Conservation (phyloP, 2,888 invertebrate species). For the Resseliella maxima region DNA sequence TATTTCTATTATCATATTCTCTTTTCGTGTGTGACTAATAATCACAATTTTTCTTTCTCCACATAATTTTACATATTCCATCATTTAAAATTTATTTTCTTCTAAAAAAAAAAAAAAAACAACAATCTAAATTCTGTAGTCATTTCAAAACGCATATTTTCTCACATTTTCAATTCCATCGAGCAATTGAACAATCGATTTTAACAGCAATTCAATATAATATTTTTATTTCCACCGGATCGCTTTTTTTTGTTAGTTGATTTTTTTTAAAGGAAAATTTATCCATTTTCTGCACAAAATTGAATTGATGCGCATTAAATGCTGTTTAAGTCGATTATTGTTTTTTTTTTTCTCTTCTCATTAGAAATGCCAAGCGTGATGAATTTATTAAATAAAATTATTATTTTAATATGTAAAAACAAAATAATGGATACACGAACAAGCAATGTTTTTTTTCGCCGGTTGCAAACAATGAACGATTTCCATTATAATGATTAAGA, state of each 20-base stretch:
- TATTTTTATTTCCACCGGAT: not conserved
- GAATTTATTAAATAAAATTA: slow-evolving; percentile 48
- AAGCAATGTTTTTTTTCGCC: not conserved
- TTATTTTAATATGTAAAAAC: slow-evolving; percentile 38
- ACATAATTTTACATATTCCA: no score
- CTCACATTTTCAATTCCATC: no score
- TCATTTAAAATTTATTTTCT: no score
- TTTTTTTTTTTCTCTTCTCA: not conserved
- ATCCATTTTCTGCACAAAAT: slow-evolving; percentile 11
- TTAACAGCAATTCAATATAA: no score
- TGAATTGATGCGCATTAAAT: not conserved
- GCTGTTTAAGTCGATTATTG: not conserved
- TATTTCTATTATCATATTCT: not conserved
- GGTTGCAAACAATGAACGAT: not conserved
- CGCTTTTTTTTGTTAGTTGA: not conserved
- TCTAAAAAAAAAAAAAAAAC: no score
- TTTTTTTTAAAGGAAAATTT: not conserved
- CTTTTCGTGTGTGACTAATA: not conserved
- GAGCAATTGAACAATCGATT: no score
- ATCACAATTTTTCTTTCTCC: no score
- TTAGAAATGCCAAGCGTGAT: slow-evolving; percentile 41
- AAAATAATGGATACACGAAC: not conserved
- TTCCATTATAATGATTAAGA: not conserved
- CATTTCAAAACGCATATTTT: no score
- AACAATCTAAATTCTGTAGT: no score